Conservation (phyloP, 2,888 invertebrate species). For the Andrena haemorrhoa region DNA sequence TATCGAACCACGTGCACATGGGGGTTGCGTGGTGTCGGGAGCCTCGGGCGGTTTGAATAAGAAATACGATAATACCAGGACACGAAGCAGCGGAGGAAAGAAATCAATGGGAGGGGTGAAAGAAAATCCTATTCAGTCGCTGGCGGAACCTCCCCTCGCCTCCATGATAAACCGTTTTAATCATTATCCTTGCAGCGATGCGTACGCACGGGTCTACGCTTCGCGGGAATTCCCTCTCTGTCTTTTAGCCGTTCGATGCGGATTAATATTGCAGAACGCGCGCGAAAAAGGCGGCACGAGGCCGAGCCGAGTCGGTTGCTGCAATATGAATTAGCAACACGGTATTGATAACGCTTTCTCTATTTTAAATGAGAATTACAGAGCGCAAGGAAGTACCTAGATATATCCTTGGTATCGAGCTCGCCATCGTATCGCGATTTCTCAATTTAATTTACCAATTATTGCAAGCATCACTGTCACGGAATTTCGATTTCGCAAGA, state of each 20-base stretch:
- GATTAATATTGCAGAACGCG: constrained; percentile 34
- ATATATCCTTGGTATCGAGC: not conserved
- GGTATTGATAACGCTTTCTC: constrained; percentile 12
- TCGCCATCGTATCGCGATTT: not conserved
- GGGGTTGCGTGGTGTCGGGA: constrained; percentile 27
- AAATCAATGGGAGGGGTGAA: constrained; percentile 8
- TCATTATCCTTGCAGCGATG: constrained; percentile 67
- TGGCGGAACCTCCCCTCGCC: constrained; percentile 46
- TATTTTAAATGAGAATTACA: not conserved
- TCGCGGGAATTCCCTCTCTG: constrained; percentile 28
- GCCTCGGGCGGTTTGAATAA: constrained; percentile 68
- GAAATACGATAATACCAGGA: constrained; percentile 71
- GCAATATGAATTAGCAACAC: constrained; percentile 18
- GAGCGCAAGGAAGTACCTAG: not conserved
- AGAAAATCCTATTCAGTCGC: constrained; percentile 38
- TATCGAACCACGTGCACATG: constrained; percentile 50
- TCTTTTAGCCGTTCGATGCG: not conserved
- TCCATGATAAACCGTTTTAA: constrained; percentile 75
- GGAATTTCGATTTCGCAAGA: not conserved
- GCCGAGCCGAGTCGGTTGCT: not conserved
- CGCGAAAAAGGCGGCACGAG: constrained; percentile 6
- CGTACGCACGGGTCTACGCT: constrained; percentile 17
- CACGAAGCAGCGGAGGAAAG: constrained; percentile 11
- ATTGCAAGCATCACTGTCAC: not conserved
- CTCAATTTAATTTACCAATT: not conserved